A percentile compares a stretch with the other conserved stretches of the same genome.
phyloP scores from a whole-genome alignment of 2,888 invertebrate species.

The Amphiduros pacificus region DNA sequence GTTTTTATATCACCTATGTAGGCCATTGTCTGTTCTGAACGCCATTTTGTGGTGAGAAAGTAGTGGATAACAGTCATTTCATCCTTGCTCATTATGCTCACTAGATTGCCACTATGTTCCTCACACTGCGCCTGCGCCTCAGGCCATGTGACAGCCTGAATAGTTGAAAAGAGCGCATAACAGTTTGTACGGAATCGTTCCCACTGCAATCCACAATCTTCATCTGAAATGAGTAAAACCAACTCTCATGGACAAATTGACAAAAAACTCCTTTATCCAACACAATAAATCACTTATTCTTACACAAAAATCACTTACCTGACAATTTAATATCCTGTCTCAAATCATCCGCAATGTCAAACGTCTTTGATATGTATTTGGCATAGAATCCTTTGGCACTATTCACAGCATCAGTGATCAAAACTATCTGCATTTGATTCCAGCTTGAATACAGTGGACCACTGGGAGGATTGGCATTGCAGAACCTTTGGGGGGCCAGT shows the following conservation, averaged over 20 bases:
- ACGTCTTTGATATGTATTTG: slow-evolving; percentile 24
- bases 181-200: slow-evolving; percentile 5
- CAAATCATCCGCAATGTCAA: neutral
- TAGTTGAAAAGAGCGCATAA: too few species aligned
- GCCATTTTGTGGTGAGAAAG: slow-evolving; percentile 40
- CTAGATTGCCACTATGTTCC: slow-evolving; percentile 40
- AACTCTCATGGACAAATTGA: too few species aligned
- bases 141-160: slow-evolving; percentile 9
- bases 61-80: slow-evolving; percentile 49
- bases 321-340: too few species aligned
- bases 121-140: slow-evolving; percentile 1
- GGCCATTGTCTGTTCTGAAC: slow-evolving; percentile 34
- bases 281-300: too few species aligned
- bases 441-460: slow-evolving; percentile 38
- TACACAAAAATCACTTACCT: too few species aligned
- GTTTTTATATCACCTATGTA: slow-evolving; percentile 47
- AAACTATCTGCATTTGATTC: slow-evolving; percentile 39
- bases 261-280: too few species aligned
- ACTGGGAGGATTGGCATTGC: slow-evolving; percentile 35
- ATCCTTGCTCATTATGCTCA: slow-evolving; percentile 43
- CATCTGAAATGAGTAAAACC: too few species aligned
- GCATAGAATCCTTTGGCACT: slow-evolving; percentile 39
- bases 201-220: neutral
- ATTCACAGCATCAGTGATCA: slow-evolving; percentile 36
- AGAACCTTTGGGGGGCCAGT: too few species aligned